Conservation (phyloP, 2,888 invertebrate species). For the Drosophila vallismaia region DNA sequence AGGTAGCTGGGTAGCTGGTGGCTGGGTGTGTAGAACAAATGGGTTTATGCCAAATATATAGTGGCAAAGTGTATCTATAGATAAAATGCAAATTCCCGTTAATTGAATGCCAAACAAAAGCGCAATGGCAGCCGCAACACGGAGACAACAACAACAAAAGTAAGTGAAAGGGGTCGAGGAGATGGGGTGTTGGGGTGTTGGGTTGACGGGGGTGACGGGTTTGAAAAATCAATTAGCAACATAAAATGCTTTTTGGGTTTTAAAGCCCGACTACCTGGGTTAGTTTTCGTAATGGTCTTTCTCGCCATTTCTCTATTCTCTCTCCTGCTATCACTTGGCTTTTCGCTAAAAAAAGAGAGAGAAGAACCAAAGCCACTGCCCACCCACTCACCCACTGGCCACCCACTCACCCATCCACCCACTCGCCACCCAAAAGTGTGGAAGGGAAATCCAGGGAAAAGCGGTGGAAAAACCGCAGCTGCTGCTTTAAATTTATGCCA, state of each 20-base stretch:
- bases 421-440: neutral
- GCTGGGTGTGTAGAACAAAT: neutral
- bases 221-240: slow-evolving; percentile 76
- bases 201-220: slow-evolving; percentile 27
- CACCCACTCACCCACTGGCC: slow-evolving; percentile 1
- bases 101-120: slow-evolving; percentile 75
- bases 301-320: slow-evolving; percentile 12
- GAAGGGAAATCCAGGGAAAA: slow-evolving; percentile 8
- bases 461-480: slow-evolving; percentile 71
- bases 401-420: neutral
- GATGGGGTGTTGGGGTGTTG: too few species aligned
- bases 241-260: slow-evolving; percentile 65
- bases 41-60: slow-evolving; percentile 19
- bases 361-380: slow-evolving; percentile 12
- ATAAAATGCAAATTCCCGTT: slow-evolving; percentile 74
- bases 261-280: slow-evolving; percentile 26
- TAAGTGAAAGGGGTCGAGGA: neutral
- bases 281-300: slow-evolving; percentile 36
- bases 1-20: neutral
- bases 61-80: slow-evolving; percentile 48
- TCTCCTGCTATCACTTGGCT: slow-evolving; percentile 12
- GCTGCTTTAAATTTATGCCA: slow-evolving; percentile 78
- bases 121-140: slow-evolving; percentile 37
- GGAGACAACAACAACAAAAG: slow-evolving; percentile 3
- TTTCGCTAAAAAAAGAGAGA: slow-evolving; percentile 26